Evolutionary conservation across 2,888 invertebrate genomes (phyloP), one percentile per base, ranked within the genome.

Genomic region (Epistrophella euchroma): DNA sequence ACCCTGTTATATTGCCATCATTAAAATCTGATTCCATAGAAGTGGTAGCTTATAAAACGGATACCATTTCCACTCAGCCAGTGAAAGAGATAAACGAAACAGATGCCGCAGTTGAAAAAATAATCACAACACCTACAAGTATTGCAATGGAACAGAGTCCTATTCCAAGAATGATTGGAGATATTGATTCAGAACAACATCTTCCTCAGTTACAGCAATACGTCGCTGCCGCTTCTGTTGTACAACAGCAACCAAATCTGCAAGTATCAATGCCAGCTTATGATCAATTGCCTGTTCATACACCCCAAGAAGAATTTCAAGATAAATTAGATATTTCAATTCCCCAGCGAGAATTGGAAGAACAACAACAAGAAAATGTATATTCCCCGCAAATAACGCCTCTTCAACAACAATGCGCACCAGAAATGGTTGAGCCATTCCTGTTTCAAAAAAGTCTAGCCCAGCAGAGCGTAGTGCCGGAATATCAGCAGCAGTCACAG

Each of bases 1-100:
- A 96, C 91, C 96, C 97, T 25, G 96, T 97, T 2, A 93, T 96
- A 40, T 72, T 88, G 15, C 77, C 88, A 9, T 77, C 78, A 2
- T 87, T 68, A 35, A 85, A 75, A 32, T 76, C 76, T 4, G 95
- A 95, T 90, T 78, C 75, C 19, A 60, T 87, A 56, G 89, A 77
- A 79, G 88, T 76, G 83, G 68, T 89, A 85, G 76, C 40, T 76
- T 50, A 88, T 84, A 47, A 88, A 88, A 17, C 9, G 10, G 45
- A 64, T 17, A n/a, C 0, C 10, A 37, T 17, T 37, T 11, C 28
- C 9, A n/a, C 22, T 35, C 71, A 71, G 7, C 37, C 32, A 6
- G 52, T 40, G 15, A 55, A 47, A 11, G 76, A 80, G 0, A 32
- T 37, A n/a, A 71, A 62, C 25, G 73, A 77, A 11, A 50, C 25